Percentiles rank a stretch among this genome's conserved stretches.
phyloP scores from a whole-genome alignment of 2,888 invertebrate species.

The Diarsia rubi region DNA sequence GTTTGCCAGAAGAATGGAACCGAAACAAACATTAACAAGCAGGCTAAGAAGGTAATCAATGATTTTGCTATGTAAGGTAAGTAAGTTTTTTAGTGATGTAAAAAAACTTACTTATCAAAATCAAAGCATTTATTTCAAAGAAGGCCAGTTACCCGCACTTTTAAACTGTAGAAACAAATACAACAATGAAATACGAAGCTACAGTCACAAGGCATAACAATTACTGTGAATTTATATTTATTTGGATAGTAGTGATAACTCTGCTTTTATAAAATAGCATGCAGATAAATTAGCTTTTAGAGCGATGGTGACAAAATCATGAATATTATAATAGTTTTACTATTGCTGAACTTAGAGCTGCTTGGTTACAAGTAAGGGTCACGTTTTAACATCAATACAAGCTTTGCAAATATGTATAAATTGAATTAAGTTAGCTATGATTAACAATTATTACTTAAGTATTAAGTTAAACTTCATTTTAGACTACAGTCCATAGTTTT shows the following conservation, averaged over 20 bases:
- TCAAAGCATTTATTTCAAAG: too few species aligned
- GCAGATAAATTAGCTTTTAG: not conserved
- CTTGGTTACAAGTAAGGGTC: not conserved
- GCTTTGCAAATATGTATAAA: not conserved
- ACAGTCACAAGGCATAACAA: too few species aligned
- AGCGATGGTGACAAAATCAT: not conserved
- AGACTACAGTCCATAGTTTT: not conserved
- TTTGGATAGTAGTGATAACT: too few species aligned
- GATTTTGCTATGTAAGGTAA: not conserved
- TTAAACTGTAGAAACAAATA: too few species aligned
- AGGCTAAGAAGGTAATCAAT: not conserved
- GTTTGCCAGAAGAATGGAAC: not conserved
- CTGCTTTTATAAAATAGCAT: not conserved
- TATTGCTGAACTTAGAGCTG: not conserved
- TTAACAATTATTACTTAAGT: not conserved
- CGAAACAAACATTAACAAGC: not conserved
- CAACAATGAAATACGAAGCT: too few species aligned
- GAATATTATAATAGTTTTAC: not conserved
- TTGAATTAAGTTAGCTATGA: not conserved
- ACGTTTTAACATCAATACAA: not conserved
- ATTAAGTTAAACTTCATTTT: not conserved
- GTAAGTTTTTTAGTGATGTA: not conserved
- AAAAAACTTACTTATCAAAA: too few species aligned
- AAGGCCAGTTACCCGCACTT: too few species aligned
- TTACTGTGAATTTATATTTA: too few species aligned